Conservation (phyloP, 2,797 vertebrate genomes). For the Tokudaia tokunoshimensis region DNA sequence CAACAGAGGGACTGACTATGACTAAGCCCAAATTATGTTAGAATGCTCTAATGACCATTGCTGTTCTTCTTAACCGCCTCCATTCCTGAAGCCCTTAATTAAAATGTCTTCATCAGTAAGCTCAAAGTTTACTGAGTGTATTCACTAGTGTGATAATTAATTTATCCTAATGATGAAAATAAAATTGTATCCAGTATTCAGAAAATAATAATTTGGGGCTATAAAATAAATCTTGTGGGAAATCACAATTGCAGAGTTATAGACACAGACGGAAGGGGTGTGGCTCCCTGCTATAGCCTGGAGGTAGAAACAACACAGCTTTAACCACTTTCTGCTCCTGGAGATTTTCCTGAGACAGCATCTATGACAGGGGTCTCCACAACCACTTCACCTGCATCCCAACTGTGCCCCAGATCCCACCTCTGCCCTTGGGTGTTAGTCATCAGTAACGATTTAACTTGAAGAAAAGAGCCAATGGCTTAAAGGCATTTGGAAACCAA, state of each 20-base stretch:
- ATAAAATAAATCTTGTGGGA: background rate
- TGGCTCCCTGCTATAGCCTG: background rate
- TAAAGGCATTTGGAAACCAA: slow-evolving; percentile 21
- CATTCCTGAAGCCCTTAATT: background rate
- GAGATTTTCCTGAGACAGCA: background rate
- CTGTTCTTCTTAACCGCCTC: background rate
- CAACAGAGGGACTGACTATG: slow-evolving; percentile 21
- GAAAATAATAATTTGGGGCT: background rate
- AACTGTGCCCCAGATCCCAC: background rate
- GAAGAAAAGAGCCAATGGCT: background rate
- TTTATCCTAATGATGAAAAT: slow-evolving; percentile 26
- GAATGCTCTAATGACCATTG: background rate
- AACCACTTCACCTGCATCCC: background rate
- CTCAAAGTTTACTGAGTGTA: background rate
- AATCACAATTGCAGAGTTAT: background rate
- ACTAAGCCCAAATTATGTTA: background rate
- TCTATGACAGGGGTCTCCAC: background rate
- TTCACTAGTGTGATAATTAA: slow-evolving; percentile 18
- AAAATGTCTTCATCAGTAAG: background rate
- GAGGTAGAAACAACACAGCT: background rate
- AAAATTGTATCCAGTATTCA: background rate
- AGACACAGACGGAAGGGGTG: background rate
- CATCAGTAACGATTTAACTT: slow-evolving; percentile 5
- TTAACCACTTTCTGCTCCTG: background rate
- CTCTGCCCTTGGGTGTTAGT: background rate